These are phyloP conservation scores for Acholoe squamosa DNA, from an alignment of 2,888 invertebrate species.

Conservation along the genomic window DNA sequence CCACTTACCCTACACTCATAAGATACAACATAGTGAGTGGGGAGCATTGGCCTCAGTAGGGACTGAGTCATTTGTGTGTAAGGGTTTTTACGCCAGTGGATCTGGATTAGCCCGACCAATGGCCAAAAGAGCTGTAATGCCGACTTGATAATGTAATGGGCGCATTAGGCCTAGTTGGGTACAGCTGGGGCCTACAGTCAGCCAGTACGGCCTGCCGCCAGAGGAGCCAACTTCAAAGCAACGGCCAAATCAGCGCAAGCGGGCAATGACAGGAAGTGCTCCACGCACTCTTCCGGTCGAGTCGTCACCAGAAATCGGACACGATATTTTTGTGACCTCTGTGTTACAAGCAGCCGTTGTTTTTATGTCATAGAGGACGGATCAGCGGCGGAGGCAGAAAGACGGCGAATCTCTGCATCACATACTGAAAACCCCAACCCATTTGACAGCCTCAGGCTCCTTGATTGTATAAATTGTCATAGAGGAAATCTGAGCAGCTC, in stretches of 20 bases:
- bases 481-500: background rate
- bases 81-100: background rate
- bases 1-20: too few species aligned
- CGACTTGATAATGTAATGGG: constrained; percentile 1
- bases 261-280: constrained; percentile 19
- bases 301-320: background rate
- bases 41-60: background rate
- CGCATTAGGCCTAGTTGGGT: constrained; percentile 15
- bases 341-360: background rate
- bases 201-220: background rate
- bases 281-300: constrained; percentile 12
- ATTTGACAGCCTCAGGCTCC: background rate
- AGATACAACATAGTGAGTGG: background rate
- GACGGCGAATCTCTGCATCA: background rate
- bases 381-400: background rate
- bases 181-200: background rate
- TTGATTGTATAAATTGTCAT: background rate
- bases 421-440: too few species aligned
- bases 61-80: background rate
- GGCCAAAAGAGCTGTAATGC: constrained; percentile 13
- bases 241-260: background rate
- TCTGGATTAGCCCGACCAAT: constrained; percentile 9
- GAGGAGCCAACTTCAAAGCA: background rate
- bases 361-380: background rate
- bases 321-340: constrained; percentile 3